Conservation (phyloP, 2,113 vertebrate genomes). For the Xiphorhynchus elegans region DNA sequence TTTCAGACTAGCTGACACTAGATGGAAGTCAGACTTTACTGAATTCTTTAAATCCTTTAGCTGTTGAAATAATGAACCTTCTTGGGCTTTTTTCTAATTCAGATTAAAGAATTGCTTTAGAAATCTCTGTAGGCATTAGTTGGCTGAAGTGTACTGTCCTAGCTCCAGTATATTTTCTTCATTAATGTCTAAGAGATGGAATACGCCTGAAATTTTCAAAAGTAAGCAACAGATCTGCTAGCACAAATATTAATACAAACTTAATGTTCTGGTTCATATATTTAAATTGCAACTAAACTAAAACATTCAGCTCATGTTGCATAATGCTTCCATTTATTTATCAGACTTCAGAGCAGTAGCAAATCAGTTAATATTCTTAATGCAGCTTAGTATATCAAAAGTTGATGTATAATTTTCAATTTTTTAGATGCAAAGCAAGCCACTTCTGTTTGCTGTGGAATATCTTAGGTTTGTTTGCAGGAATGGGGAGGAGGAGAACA, state of each 20-base stretch:
- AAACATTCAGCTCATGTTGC: neutral
- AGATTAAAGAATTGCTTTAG: neutral
- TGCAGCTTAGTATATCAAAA: neutral
- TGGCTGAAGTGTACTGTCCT: neutral
- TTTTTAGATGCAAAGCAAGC: neutral
- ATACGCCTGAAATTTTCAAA: neutral
- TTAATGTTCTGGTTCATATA: neutral
- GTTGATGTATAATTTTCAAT: neutral
- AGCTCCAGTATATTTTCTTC: neutral
- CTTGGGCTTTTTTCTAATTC: neutral
- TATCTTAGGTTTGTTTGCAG: neutral
- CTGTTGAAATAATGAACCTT: neutral
- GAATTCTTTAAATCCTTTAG: neutral
- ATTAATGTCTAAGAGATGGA: neutral
- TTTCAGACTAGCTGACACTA: slow-evolving; percentile 17
- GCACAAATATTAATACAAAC: neutral
- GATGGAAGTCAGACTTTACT: slow-evolving; percentile 14
- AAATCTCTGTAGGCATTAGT: neutral
- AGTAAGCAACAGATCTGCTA: neutral
- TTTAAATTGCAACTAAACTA: neutral
- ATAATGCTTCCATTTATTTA: neutral
- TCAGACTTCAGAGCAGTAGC: neutral
- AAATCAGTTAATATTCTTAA: neutral
- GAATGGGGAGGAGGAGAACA: neutral
- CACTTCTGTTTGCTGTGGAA: neutral